phyloP scores from a whole-genome alignment of 2,888 invertebrate species.

The Globia sparganii region DNA sequence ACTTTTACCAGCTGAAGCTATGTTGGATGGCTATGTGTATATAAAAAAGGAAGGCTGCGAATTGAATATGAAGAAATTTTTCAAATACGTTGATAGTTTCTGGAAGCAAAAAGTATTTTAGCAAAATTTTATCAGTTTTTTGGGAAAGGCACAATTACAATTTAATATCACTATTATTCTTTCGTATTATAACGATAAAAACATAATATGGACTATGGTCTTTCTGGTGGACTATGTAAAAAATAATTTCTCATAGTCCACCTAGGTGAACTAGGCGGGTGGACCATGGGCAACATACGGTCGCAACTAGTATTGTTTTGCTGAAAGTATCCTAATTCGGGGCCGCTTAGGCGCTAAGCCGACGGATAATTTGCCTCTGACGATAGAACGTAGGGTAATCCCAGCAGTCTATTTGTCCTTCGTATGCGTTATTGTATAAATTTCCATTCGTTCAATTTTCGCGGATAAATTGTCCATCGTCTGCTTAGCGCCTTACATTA shows the following conservation, averaged over 20 bases:
- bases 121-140: constrained; percentile 1
- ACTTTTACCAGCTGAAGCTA: constrained; percentile 1
- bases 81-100: not conserved
- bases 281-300: too few relatives aligned
- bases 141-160: too few relatives aligned
- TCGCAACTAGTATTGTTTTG: not conserved
- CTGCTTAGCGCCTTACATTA: not conserved
- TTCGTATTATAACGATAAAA: too few relatives aligned
- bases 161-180: too few relatives aligned
- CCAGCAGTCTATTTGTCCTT: not conserved
- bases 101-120: not conserved
- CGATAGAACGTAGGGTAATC: not conserved
- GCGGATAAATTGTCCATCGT: not conserved
- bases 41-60: not conserved
- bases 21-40: not conserved
- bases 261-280: too few relatives aligned
- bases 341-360: not conserved
- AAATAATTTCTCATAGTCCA: too few relatives aligned
- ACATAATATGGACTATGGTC: too few relatives aligned
- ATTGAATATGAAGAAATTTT: not conserved
- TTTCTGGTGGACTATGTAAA: too few relatives aligned
- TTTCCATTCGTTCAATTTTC: not conserved
- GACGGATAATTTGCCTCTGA: not conserved
- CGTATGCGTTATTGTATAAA: not conserved
- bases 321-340: not conserved